Evolutionary conservation across 92 coral and sea anemone genomes (phyloP), one percentile per base, ranked within the genome.

Genomic region (Muricea muricata): DNA sequence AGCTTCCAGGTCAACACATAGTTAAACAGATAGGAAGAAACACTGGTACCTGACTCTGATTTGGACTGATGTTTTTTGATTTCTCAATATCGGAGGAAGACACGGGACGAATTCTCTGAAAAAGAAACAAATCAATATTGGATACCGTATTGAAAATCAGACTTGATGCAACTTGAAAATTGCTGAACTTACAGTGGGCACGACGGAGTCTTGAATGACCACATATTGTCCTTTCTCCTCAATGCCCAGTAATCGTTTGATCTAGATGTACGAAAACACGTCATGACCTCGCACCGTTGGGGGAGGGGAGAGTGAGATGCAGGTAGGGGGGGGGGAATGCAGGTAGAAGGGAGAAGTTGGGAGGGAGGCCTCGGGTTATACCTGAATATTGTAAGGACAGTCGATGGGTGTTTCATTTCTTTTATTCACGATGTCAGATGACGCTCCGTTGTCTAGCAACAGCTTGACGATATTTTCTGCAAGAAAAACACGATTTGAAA

Each of bases 331-430:
- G n/a, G n/a, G n/a, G n/a, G n/a, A n/a, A n/a, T n/a, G n/a, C n/a
- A n/a, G n/a, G n/a, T n/a, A n/a, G n/a, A n/a, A n/a, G n/a, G n/a
- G n/a, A n/a, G n/a, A n/a, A n/a, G n/a, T n/a, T n/a, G n/a, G n/a
- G n/a, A n/a, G n/a, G 50, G 12, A 45, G 15, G 15, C 12, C 50
- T 5, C 50, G 60, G 10, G 60, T 9, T 20, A 9, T 18, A 95
- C 98, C 98, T 93, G 95, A 74, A 93, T 89, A 79, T 85, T 93
- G 52, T 83, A 92, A 37, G 98, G 94, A 74, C 97, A 93, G 20
- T 93, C 95, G 8, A 93, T 66, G 20, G 98, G 98, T 7, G 94
- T 95, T 28, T 93, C 91, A 30, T 88, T 91, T 87, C 89, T 93
- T 67, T 91, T 95, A 84, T 95, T 95, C 24, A 89, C 76, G 8